Evolutionary conservation across 2,888 invertebrate genomes (phyloP).

Genomic region (Unio pictorum): DNA sequence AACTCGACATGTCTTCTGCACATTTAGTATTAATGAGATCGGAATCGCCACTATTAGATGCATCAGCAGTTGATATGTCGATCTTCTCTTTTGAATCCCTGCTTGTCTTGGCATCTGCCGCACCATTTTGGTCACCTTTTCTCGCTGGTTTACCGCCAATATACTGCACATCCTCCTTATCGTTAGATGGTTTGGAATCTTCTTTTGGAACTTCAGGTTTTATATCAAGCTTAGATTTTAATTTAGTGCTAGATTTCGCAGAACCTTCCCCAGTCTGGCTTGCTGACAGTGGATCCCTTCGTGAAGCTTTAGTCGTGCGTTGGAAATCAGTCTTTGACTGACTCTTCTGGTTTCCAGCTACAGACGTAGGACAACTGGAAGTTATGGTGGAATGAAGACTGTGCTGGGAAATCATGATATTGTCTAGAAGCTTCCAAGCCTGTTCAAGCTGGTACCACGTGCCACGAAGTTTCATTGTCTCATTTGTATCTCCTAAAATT

Average conservation of each 20-base stretch:
- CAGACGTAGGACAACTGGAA: background rate
- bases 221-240: no score
- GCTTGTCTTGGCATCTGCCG: background rate
- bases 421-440: constrained; percentile 32
- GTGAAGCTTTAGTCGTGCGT: background rate
- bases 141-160: no score
- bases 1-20: constrained; percentile 14
- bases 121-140: background rate
- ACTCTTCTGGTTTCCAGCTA: background rate
- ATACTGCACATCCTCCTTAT: no score
- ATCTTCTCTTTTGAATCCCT: background rate
- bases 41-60: background rate
- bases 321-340: background rate
- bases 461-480: constrained; percentile 20
- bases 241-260: no score
- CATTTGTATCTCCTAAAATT: constrained; percentile 11
- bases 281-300: no score
- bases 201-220: no score
- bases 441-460: constrained; percentile 43
- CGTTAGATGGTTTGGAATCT: no score
- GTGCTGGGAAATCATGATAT: constrained; percentile 11
- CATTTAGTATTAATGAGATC: constrained; percentile 9
- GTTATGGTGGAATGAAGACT: constrained; percentile 1
- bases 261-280: no score
- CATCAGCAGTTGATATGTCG: background rate